phyloP scores from a whole-genome alignment of 2,113 vertebrate genomes.

The Crotophaga sulcirostris region DNA sequence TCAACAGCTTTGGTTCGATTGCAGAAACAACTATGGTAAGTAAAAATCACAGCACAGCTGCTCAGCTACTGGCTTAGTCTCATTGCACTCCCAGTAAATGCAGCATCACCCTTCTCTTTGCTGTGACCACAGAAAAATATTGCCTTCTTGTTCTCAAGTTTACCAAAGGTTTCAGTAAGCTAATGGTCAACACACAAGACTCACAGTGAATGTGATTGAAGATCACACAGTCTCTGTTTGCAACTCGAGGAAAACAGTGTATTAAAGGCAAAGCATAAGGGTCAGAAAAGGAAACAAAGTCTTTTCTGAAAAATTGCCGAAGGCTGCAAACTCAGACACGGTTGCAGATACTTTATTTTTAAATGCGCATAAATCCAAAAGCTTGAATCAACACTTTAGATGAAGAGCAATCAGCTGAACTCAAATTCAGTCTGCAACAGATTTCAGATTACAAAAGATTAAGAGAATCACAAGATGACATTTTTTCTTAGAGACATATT shows the following conservation, averaged over 20 bases:
- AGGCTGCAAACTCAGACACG: neutral
- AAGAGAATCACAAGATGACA: neutral
- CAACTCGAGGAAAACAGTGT: neutral
- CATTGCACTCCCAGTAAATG: neutral
- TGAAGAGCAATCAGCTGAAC: neutral
- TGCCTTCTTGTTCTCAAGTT: neutral
- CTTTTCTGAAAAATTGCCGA: neutral
- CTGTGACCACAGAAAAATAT: neutral
- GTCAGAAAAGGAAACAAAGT: neutral
- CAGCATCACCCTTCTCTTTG: neutral
- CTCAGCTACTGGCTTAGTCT: neutral
- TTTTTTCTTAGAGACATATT: neutral
- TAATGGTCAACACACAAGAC: neutral
- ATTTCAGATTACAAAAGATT: neutral
- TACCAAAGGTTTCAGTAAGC: neutral
- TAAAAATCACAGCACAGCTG: conserved; percentile 36
- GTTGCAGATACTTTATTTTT: neutral
- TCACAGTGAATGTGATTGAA: neutral
- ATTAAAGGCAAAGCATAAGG: neutral
- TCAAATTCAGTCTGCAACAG: neutral
- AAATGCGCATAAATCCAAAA: neutral
- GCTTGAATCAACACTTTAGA: neutral
- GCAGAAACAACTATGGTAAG: conserved; percentile 99
- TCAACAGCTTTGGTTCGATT: conserved; percentile 99
- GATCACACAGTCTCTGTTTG: neutral